phyloP scores from a whole-genome alignment of 2,888 invertebrate species.

The Geotrupes spiniger region DNA sequence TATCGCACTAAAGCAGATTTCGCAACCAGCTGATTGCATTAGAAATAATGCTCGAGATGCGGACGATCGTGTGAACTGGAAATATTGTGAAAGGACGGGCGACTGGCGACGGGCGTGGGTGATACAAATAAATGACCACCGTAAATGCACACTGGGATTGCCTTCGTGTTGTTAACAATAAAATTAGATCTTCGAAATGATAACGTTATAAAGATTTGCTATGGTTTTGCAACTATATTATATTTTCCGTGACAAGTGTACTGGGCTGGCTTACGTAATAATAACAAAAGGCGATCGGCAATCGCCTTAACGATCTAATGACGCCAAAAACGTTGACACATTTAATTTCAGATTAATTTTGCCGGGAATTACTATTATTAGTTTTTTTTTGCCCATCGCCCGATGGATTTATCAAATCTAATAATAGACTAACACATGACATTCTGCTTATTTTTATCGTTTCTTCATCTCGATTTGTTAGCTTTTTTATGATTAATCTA shows the following conservation, averaged over 20 bases:
- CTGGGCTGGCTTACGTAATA: too few relatives aligned
- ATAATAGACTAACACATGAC: too few relatives aligned
- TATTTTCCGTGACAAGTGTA: neutral
- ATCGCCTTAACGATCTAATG: too few relatives aligned
- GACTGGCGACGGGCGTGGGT: constrained; percentile 28
- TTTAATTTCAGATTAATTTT: too few relatives aligned
- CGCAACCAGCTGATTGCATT: constrained; percentile 34
- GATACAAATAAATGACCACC: constrained; percentile 32
- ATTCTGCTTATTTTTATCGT: too few relatives aligned
- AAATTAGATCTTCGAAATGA: constrained; percentile 13
- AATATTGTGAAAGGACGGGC: constrained; percentile 31
- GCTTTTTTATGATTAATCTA: too few relatives aligned
- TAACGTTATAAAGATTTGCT: constrained; percentile 1
- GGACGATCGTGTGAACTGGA: constrained; percentile 36
- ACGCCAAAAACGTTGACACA: too few relatives aligned
- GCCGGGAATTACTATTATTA: too few relatives aligned
- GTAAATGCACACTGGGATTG: constrained; percentile 18
- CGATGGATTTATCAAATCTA: too few relatives aligned
- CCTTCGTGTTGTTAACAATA: constrained; percentile 11
- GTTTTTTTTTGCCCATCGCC: too few relatives aligned
- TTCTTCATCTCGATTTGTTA: too few relatives aligned
- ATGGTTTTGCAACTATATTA: constrained; percentile 1
- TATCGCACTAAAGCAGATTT: constrained; percentile 33
- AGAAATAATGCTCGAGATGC: constrained; percentile 31
- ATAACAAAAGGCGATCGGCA: too few relatives aligned